These are phyloP conservation scores for Conomelus anceps DNA, from an alignment of 2,888 invertebrate species.

Conservation along the genomic window DNA sequence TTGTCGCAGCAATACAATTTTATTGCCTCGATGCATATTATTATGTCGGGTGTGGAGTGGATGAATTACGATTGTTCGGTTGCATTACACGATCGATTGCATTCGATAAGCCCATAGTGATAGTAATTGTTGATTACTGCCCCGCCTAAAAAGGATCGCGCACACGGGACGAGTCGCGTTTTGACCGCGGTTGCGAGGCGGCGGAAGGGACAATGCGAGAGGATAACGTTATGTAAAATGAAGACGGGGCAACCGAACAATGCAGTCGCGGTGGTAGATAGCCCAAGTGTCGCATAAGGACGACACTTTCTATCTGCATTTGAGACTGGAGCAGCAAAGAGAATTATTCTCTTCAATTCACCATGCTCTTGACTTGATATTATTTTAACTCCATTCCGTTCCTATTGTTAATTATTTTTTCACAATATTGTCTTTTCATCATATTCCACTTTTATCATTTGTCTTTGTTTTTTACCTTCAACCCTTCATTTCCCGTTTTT, in stretches of 20 bases:
- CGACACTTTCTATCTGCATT: not conserved
- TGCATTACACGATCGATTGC: not conserved
- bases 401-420: too few relatives aligned
- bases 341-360: not conserved
- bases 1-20: not conserved
- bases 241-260: not conserved
- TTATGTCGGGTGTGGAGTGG: not conserved
- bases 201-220: not conserved
- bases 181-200: not conserved
- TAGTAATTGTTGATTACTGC: not conserved
- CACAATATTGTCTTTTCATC: too few relatives aligned
- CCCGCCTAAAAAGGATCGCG: not conserved
- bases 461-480: too few relatives aligned
- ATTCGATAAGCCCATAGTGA: not conserved
- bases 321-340: not conserved
- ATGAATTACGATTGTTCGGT: not conserved
- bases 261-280: not conserved
- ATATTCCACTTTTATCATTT: too few relatives aligned
- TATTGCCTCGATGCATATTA: not conserved
- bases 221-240: not conserved
- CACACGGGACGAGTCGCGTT: not conserved
- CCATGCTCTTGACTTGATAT: too few relatives aligned
- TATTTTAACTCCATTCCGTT: too few relatives aligned
- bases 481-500: too few relatives aligned
- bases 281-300: not conserved